Percentiles rank a stretch among this genome's conserved stretches.
Conservation (phyloP, 2,113 vertebrate species). For the Choloepus hoffmanni region DNA sequence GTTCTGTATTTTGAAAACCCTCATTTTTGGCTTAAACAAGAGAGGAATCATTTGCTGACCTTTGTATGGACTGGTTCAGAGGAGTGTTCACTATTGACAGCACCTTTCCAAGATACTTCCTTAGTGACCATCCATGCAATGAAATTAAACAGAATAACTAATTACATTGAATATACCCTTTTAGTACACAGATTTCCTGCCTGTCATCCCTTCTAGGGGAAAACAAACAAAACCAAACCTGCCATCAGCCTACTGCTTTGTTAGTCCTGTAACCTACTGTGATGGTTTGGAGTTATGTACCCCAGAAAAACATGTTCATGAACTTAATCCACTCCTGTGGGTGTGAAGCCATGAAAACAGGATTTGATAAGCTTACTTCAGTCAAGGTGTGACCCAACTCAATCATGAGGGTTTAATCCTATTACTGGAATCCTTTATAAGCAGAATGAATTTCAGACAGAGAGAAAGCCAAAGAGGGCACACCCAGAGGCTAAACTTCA, state of each 20-base stretch:
- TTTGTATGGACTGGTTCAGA: not conserved
- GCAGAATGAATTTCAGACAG: too few species aligned
- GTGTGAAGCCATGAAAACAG: too few species aligned
- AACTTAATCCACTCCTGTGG: too few species aligned
- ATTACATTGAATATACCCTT: not conserved
- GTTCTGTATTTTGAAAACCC: not conserved
- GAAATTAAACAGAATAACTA: not conserved
- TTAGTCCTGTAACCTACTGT: not conserved
- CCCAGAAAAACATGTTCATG: too few species aligned
- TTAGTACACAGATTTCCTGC: not conserved
- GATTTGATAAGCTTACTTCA: too few species aligned
- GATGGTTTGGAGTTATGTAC: not conserved
- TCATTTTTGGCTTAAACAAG: not conserved
- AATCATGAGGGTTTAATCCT: too few species aligned
- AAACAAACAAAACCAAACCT: not conserved
- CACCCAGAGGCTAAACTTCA: too few species aligned
- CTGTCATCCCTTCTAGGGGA: not conserved
- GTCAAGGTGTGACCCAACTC: too few species aligned
- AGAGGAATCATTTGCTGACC: not conserved
- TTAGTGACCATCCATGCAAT: not conserved
- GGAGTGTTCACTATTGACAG: not conserved
- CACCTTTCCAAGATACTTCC: not conserved
- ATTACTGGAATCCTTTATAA: too few species aligned
- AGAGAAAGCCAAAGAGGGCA: too few species aligned
- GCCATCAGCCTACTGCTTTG: not conserved